phyloP scores from a whole-genome alignment of 2,797 vertebrate species.

The Setipinna tenuifilis region DNA sequence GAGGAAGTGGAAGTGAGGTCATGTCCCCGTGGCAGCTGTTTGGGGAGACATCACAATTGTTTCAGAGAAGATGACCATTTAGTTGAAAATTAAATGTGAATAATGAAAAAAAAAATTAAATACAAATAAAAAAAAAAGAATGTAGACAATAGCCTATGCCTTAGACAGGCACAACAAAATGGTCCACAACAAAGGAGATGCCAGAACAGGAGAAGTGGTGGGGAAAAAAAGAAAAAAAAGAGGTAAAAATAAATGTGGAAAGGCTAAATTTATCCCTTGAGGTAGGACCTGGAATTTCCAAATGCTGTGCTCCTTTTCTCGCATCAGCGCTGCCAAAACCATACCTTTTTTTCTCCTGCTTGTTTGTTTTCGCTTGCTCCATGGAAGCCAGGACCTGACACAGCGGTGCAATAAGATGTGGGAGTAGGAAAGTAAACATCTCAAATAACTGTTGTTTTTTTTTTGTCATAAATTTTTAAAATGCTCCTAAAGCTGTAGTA shows the following conservation, averaged over 20 bases:
- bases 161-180: neutral
- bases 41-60: conserved; percentile 32
- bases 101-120: neutral
- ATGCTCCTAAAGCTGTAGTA: neutral
- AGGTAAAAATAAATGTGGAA: neutral
- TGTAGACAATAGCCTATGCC: neutral
- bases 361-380: neutral
- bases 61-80: conserved; percentile 39
- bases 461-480: neutral
- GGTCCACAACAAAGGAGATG: neutral
- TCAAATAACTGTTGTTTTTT: neutral
- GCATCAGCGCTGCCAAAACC: neutral
- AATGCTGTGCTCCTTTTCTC: conserved; percentile 14
- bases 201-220: neutral
- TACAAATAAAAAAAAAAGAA: neutral
- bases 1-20: conserved; percentile 45
- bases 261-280: conserved; percentile 11
- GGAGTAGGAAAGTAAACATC: neutral
- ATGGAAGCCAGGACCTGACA: neutral
- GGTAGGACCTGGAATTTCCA: conserved; percentile 3
- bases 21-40: conserved; percentile 19
- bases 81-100: neutral
- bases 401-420: neutral
- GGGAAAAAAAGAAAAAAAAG: neutral
- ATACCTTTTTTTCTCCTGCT: neutral